phyloP scores from a whole-genome alignment of 1,140 invertebrate genomes.

The Brachionus manjavacas region DNA sequence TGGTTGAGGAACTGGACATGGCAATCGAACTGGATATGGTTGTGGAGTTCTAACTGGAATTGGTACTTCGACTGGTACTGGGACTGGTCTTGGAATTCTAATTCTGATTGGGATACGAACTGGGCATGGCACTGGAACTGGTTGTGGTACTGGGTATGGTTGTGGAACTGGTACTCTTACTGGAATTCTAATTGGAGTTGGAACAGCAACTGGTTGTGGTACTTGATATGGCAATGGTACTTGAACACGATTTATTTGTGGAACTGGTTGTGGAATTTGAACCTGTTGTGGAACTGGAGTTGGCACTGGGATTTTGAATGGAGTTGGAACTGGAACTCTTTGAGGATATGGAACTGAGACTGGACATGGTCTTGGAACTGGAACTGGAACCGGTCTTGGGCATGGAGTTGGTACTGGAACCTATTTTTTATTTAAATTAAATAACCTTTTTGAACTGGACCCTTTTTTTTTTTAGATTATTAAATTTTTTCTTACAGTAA shows the following conservation, averaged over 20 bases:
- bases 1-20: background rate
- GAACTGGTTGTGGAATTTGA: background rate
- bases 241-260: background rate
- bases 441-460: no score
- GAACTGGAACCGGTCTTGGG: constrained; percentile 5
- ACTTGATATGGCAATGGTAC: background rate
- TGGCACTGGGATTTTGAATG: background rate
- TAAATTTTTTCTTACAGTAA: background rate
- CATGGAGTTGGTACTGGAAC: background rate
- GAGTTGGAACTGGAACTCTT: background rate
- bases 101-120: constrained; percentile 16
- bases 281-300: background rate
- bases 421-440: background rate
- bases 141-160: background rate
- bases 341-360: background rate
- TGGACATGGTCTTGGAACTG: background rate
- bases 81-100: background rate
- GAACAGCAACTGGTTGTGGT: background rate
- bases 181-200: background rate
- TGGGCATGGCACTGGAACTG: background rate
- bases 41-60: background rate
- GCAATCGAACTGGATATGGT: background rate
- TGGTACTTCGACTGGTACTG: constrained; percentile 3
- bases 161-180: background rate
- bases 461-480: background rate